Base-by-base conservation (phyloP, 2,797 vertebrate genomes). In the Bradypus variegatus region DNA sequence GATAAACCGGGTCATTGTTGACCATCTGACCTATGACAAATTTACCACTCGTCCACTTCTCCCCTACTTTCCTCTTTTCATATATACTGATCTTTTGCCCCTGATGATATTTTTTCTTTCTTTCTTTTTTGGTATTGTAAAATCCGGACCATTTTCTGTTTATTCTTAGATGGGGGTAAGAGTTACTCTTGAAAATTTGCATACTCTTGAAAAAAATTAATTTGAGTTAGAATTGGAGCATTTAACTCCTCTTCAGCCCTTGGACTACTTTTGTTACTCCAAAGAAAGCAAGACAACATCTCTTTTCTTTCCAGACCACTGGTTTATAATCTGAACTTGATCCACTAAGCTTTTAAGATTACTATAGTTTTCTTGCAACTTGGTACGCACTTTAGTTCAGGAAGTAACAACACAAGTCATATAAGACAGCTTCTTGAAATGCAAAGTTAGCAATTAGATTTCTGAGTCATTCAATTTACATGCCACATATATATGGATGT, bases 51-150 rank as follows among this genome's bases (percentile, higher is more conserved):
- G 13, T 38, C 65, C 36, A 86, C 50, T 78, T 41, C 62, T 75
- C 48, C 72, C 27, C 55, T 55, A 83, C 1, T 87, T 72, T 91
- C 81, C 55, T 90, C 50, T 36, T 69, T 81, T 84, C 31, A n/a
- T 23, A 36, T 29, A 27, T 60, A 62, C 53, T 91, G 60, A 79
- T 10, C 27, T 67, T 91, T 94, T 67, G 55, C 60, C 81, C 70
- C 81, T 67, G 12, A 38, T 50, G 27, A 23, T 45, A n/a, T 53
- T 60, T n/a, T 75, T 90, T 58, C 84, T 72, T 92, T 27, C 11
- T 87, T 81, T 92, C 76, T 78, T 75, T 92, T 78, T 85, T 73
- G 21, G 6, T 50, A 78, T 72, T 95, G 84, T 89, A 31, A 79
- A 91, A 83, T 48, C 79, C 60, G 18, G 33, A 80, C 31, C 29